Evolutionary conservation across 2,113 vertebrate genomes (phyloP).

Genomic region (Anser cygnoides): DNA sequence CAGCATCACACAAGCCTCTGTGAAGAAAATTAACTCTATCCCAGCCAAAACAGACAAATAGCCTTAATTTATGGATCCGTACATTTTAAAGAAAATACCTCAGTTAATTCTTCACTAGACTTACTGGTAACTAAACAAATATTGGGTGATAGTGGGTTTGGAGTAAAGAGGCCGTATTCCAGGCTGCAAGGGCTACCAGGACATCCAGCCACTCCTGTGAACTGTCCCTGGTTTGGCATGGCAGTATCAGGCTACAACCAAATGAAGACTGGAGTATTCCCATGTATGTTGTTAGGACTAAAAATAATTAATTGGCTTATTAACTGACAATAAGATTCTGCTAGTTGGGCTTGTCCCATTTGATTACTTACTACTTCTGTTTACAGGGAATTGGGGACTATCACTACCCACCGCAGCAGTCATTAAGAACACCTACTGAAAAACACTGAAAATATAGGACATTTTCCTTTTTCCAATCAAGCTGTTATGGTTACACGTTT

Average conservation of each 20-base stretch:
- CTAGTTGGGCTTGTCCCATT: neutral
- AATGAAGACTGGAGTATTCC: neutral
- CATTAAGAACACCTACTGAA: neutral
- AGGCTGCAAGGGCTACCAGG: neutral
- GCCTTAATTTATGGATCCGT: neutral
- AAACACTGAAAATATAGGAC: neutral
- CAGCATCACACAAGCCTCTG: too few species aligned
- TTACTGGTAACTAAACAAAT: neutral
- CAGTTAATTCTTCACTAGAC: neutral
- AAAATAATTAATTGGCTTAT: constrained; percentile 42
- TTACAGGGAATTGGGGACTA: neutral
- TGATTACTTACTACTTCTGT: neutral
- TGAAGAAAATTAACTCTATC: too few species aligned
- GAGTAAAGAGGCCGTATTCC: neutral
- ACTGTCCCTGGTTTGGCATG: neutral
- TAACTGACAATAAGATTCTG: neutral
- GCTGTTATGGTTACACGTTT: neutral
- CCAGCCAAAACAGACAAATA: neutral
- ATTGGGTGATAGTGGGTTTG: neutral
- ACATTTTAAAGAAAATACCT: neutral
- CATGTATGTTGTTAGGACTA: neutral
- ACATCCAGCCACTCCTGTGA: neutral
- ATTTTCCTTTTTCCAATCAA: neutral
- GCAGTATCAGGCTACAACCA: neutral
- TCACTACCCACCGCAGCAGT: neutral